phyloP scores from a whole-genome alignment of 2,888 invertebrate species.

The Omphaloscelis lunosa region DNA sequence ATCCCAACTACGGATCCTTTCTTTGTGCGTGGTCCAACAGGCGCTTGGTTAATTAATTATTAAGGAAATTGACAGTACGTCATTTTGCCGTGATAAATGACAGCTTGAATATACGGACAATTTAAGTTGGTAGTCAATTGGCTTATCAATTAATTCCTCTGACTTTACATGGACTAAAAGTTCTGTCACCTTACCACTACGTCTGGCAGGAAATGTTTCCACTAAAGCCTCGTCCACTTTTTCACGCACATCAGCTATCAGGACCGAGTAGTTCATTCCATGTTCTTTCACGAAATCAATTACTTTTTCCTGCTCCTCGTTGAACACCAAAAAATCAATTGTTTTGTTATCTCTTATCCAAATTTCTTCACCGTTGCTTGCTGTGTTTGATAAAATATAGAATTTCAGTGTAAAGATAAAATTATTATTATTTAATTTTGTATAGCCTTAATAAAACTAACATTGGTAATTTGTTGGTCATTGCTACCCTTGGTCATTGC shows the following conservation, averaged over 20 bases:
- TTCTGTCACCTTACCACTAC: constrained; percentile 16
- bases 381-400: neutral
- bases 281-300: neutral
- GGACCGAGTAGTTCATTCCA: constrained; percentile 12
- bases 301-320: constrained; percentile 10
- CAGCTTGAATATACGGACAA: neutral
- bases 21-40: no score
- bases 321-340: constrained; percentile 43
- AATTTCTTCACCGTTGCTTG: constrained; percentile 30
- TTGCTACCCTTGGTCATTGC: neutral
- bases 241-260: constrained; percentile 12
- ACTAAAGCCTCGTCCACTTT: constrained; percentile 21
- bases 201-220: constrained; percentile 13
- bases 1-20: no score
- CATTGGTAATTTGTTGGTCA: neutral
- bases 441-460: neutral
- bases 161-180: neutral
- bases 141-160: neutral
- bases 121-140: neutral
- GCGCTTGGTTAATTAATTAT: no score
- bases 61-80: neutral
- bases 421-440: neutral
- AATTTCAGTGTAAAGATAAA: neutral
- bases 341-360: constrained; percentile 47
- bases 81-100: neutral